Evolutionary conservation across 2,888 invertebrate species (phyloP), one percentile per base, ranked within the genome.

Genomic region (Phasia obesa): DNA sequence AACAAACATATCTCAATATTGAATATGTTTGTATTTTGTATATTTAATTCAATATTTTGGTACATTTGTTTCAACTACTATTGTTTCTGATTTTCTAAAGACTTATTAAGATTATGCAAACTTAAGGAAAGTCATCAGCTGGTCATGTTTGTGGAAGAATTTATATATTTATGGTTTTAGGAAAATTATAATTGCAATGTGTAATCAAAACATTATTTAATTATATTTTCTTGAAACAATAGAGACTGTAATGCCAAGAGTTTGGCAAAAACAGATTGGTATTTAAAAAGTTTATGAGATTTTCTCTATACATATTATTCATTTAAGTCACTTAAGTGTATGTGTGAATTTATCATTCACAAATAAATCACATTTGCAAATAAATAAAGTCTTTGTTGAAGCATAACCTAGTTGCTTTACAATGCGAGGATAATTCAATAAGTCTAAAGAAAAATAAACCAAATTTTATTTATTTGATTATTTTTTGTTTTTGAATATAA

Each of bases 151-250:
- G 21, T 42, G 25, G 11, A 0, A 21, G 15, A 21, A 31, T n/a
- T 31, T 9, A n/a, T 42, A 35, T 35, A 35, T 11, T 35, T 35
- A 35, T 27, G 42, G 62, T 27, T 73, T 17, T 27, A 13, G 7
- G 42, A 62, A 53, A 27, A 53, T 44, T 53, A 27, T 60, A 60
- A 73, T 51, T 51, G 25, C 11, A 38, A 25, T 17, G 38, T 51
- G 15, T 60, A 38, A 49, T 49, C 23, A 25, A 31, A 19, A 17
- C 51, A 9, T 62, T 60, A 47, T 60, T 60, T 51, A 73, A 60
- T 71, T 60, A 60, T 25, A 60, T 51, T 71, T 49, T 13, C 25
- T 19, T 13, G 9, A 27, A 60, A 71, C 60, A 71, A 42, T 38
- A 51, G 19, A 71, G 0, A 27, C 42, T 60, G 19, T 4, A 15